Percentiles rank a stretch among this genome's conserved stretches.
Evolutionary conservation across 2,888 invertebrate species (phyloP).

Genomic region (Ectobius pallidus): DNA sequence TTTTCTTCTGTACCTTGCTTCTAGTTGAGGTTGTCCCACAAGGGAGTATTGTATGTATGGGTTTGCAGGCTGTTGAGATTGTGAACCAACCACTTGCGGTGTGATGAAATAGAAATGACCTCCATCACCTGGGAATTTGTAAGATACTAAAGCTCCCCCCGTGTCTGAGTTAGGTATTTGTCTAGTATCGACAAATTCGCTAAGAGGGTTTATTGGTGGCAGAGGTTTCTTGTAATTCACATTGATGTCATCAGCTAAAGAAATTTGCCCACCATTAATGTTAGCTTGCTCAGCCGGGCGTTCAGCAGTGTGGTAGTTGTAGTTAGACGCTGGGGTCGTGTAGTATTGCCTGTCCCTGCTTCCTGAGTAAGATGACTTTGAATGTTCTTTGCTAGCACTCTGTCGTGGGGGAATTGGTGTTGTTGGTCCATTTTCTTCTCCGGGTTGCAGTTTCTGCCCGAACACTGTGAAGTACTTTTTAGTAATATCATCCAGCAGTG

Average conservation of each 20-base stretch:
- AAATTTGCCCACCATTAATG: constrained; percentile 47
- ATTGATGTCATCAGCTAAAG: constrained; percentile 69
- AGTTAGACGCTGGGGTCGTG: constrained; percentile 23
- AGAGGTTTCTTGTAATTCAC: constrained; percentile 74
- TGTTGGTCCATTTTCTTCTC: constrained; percentile 40
- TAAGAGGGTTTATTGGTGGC: constrained; percentile 71
- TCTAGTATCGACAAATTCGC: constrained; percentile 64
- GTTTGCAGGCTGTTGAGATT: background rate
- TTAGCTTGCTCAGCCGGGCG: background rate
- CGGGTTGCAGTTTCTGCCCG: constrained; percentile 68
- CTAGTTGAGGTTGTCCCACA: background rate
- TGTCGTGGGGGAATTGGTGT: constrained; percentile 47
- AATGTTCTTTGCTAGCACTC: constrained; percentile 40
- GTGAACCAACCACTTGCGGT: constrained; percentile 63
- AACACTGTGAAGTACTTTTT: constrained; percentile 77
- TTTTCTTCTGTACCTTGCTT: constrained; percentile 9
- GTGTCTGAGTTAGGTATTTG: constrained; percentile 46
- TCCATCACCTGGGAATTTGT: constrained; percentile 70
- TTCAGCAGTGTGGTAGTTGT: background rate
- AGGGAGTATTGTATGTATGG: background rate
- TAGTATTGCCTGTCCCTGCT: background rate
- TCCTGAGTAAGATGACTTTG: background rate
- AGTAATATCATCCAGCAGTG: constrained; percentile 73
- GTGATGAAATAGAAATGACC: constrained; percentile 81
- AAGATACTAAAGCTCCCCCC: constrained; percentile 71